Evolutionary conservation across 2,888 invertebrate genomes (phyloP), one percentile per base, ranked within the genome.

Genomic region (Zygogramma bicolorata): DNA sequence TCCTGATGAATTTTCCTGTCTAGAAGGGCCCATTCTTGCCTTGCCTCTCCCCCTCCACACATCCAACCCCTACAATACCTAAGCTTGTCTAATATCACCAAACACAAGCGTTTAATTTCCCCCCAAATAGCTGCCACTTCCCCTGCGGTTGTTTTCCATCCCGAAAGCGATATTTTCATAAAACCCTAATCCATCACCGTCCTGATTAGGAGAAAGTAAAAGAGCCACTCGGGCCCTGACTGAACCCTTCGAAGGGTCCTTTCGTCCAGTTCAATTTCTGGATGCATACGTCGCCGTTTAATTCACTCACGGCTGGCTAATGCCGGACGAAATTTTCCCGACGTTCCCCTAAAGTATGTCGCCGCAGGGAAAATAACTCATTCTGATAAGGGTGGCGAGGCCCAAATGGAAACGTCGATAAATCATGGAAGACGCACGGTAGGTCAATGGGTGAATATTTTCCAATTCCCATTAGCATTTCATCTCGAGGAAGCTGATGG

Each of bases 241-340:
- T 4, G 13, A 22, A 13, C 22, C 53, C 25, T 53, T 25, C 25
- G 7, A 53, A 25, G 53, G 27, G 8, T 25, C 27, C 15, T 42
- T n/a, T 53, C 53, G 53, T 53, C 53, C 53, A 53, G 53, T 53
- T 53, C 53, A 53, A 53, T 53, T 53, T 53, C 53, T 22, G 25
- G 27, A 53, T 25, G 22, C 53, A 27, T 53, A 53, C 53, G 53
- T 53, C 25, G n/a, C 15, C 53, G n/a, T 53, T 53, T 53, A 53
- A 53, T 53, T 53, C 46, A 53, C 53, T 53, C 53, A 53, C 25
- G 53, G 53, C 15, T 53, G 53, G 53, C 53, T 53, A 53, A 53
- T 53, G 27, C n/a, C 13, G 10, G 22, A n/a, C 25, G 25, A 27
- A 53, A 53, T 53, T 53, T 53, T 13, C 27, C 25, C 53, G 53